phyloP scores from a whole-genome alignment of 2,797 vertebrate species.

The Trichosurus vulpecula region DNA sequence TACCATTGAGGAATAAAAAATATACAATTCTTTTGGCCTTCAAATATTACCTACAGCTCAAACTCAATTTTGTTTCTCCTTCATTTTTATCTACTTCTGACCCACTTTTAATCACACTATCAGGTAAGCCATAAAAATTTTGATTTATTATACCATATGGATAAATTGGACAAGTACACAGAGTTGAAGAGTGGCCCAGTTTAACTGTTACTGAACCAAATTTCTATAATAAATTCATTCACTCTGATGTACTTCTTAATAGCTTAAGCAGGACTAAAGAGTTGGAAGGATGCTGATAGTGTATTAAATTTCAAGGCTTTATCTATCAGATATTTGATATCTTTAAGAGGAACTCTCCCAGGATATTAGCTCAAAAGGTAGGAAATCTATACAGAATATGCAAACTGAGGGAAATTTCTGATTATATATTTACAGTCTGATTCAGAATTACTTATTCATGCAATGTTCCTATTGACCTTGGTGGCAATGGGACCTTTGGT shows the following conservation, averaged over 20 bases:
- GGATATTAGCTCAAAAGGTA: constrained; percentile 2
- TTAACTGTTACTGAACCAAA: not conserved
- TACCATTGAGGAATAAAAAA: not conserved
- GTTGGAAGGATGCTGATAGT: constrained; percentile 22
- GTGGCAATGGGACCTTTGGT: constrained; percentile 65
- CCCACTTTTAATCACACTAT: constrained; percentile 3
- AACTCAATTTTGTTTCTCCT: not conserved
- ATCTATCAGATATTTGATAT: not conserved
- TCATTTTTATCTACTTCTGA: not conserved
- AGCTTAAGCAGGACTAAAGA: not conserved
- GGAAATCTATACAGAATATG: not conserved
- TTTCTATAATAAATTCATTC: not conserved
- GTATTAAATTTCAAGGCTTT: constrained; percentile 51
- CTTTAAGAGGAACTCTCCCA: constrained; percentile 39
- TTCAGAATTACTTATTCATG: constrained; percentile 69
- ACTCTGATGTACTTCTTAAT: constrained; percentile 8
- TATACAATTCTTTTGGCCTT: not conserved
- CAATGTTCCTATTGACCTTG: constrained; percentile 74
- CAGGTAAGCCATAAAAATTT: not conserved
- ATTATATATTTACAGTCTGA: constrained; percentile 61
- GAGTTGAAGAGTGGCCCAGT: not conserved
- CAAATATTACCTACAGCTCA: not conserved
- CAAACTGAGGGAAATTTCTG: constrained; percentile 39
- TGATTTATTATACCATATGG: not conserved
- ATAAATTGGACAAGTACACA: not conserved